Evolutionary conservation across 2,113 vertebrate genomes (phyloP), one percentile per base, ranked within the genome.

Genomic region (Alaudala cheleensis): DNA sequence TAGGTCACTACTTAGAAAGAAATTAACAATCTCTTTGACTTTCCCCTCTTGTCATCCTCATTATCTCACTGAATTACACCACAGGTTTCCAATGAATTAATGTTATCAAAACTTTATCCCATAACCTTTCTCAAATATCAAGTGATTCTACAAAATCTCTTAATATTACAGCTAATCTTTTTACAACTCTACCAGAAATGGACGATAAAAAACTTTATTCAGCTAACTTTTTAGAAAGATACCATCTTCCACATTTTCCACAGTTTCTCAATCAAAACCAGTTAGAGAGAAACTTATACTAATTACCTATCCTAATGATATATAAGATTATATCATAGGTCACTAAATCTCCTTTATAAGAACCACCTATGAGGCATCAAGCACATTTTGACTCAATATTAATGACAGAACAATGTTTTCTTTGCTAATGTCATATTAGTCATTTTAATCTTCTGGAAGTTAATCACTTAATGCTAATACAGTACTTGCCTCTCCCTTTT

Each of bases 391-490:
- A 79, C 37, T 87, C 37, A 84, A 49, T n/a, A 54, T 40, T 54
- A 92, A 92, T 76, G 58, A 77, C 39, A 95, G 49, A 96, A 73
- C 51, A 80, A 44, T 44, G 29, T 82, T 95, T 97, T 67, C 71
- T 67, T 95, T 90, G 18, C 11, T 93, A 81, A 86, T 86, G 45
- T 54, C 44, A 25, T 39, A 84, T 95, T 94, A 93, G 54, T 93
- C 0, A 93, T 80, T 92, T 95, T 88, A 90, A 74, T 94, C 78
- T 69, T 67, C 53, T 49, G 26, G 37, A 93, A 92, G 42, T 94
- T 86, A 92, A 95, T 87, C 37, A 50, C 13, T 81, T 81, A 76
- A 89, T 90, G 67, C 13, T 92, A 83, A 84, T 86, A n/a, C 8
- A 65, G 12, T 67, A 50, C 60, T 86, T 94, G 31, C 24, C 22